A percentile compares a stretch with the other conserved stretches of the same genome.
Evolutionary conservation across 1,140 invertebrate genomes (phyloP).

Genomic region (Calephelis virginiensis): DNA sequence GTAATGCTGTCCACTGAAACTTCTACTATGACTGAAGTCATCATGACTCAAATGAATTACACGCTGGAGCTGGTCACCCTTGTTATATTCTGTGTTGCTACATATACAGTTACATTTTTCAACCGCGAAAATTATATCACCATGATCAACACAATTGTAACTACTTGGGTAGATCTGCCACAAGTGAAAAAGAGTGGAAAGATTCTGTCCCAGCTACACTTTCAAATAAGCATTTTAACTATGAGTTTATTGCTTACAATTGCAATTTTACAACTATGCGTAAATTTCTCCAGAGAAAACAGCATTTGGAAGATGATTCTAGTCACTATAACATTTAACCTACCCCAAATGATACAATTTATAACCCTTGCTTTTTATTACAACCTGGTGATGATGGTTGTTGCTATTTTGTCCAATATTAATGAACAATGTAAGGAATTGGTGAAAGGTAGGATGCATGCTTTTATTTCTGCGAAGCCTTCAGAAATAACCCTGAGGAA

Average conservation of each 20-base stretch:
- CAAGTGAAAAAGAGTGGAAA: constrained; percentile 28
- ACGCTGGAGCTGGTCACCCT: constrained; percentile 44
- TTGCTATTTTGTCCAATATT: constrained; percentile 42
- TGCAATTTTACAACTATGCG: constrained; percentile 33
- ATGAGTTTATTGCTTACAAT: constrained; percentile 28
- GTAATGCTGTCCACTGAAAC: constrained; percentile 38
- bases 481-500: constrained; percentile 36
- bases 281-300: constrained; percentile 45
- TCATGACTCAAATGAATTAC: constrained; percentile 56
- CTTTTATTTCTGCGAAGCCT: constrained; percentile 31
- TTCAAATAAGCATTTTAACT: constrained; percentile 34
- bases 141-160: constrained; percentile 43
- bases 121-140: constrained; percentile 46
- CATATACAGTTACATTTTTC: constrained; percentile 43
- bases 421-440: constrained; percentile 35
- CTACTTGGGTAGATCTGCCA: constrained; percentile 36
- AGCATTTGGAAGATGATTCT: constrained; percentile 48
- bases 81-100: constrained; percentile 35
- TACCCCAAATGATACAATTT: constrained; percentile 56
- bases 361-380: constrained; percentile 43
- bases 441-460: constrained; percentile 27
- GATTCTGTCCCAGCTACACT: constrained; percentile 33
- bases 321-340: constrained; percentile 46
- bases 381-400: constrained; percentile 42
- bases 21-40: constrained; percentile 38